A percentile compares a stretch with the other conserved stretches of the same genome.
Conservation (phyloP, 2,797 vertebrate species). For the Clarias platycephalus region DNA sequence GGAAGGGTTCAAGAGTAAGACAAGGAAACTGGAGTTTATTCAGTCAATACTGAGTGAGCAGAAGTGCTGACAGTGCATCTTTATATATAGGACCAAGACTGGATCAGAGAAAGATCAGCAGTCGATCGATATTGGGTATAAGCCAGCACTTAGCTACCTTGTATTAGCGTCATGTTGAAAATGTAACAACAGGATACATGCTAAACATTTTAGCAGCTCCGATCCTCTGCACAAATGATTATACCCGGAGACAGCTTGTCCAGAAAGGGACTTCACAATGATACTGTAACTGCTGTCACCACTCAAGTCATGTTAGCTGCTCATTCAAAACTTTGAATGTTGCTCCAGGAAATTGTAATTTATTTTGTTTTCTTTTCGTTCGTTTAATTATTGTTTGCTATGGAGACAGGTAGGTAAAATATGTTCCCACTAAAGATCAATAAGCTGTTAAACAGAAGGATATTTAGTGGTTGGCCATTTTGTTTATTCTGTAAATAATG, state of each 20-base stretch:
- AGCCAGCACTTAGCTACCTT: background rate
- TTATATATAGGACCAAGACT: background rate
- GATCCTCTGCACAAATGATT: background rate
- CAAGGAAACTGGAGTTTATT: background rate
- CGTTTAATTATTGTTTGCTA: background rate
- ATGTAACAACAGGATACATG: background rate
- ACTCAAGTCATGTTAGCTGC: background rate
- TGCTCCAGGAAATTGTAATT: too few relatives aligned
- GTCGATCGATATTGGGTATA: background rate
- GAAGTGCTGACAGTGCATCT: background rate
- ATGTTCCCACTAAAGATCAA: background rate
- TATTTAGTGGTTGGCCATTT: background rate
- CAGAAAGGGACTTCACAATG: background rate
- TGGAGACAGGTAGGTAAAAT: background rate
- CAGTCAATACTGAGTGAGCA: background rate
- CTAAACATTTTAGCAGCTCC: background rate
- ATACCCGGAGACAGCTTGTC: background rate
- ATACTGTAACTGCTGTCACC: background rate
- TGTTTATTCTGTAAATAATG: background rate
- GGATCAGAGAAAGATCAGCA: background rate
- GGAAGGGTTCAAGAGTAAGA: background rate
- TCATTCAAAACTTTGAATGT: background rate
- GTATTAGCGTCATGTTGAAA: background rate
- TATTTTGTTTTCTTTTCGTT: background rate
- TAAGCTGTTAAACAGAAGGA: background rate